A percentile compares a stretch with the other conserved stretches of the same genome.
These are phyloP conservation scores for Coremacera marginata DNA, from an alignment of 2,888 invertebrate species.

Conservation along the genomic window DNA sequence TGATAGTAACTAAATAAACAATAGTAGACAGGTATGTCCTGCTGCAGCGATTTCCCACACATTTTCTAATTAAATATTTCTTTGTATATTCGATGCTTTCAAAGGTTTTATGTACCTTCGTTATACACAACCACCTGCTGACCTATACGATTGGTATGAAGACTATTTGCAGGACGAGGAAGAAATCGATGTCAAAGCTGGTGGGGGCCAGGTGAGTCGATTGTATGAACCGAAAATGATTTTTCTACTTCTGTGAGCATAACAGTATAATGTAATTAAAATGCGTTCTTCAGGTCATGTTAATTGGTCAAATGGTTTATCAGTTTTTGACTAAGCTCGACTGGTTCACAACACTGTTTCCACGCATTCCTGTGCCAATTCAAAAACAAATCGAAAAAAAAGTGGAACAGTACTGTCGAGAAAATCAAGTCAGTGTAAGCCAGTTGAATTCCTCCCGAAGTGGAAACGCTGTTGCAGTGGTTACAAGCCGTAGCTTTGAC, in stretches of 20 bases:
- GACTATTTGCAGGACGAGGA: slow-evolving; percentile 96
- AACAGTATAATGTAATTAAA: background rate
- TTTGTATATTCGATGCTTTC: slow-evolving; percentile 21
- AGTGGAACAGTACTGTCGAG: slow-evolving; percentile 75
- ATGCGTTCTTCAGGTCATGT: slow-evolving; percentile 72
- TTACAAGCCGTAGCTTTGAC: slow-evolving; percentile 32
- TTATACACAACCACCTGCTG: slow-evolving; percentile 95
- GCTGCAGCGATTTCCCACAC: background rate
- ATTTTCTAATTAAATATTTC: background rate
- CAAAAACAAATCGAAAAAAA: slow-evolving; percentile 90
- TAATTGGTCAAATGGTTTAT: slow-evolving; percentile 91
- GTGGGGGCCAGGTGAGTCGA: slow-evolving; percentile 84
- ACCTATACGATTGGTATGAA: slow-evolving; percentile 97
- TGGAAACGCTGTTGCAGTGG: slow-evolving; percentile 36
- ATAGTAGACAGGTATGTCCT: slow-evolving; percentile 35
- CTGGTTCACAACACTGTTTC: slow-evolving; percentile 99
- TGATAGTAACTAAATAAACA: slow-evolving; percentile 45
- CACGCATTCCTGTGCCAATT: slow-evolving; percentile 98
- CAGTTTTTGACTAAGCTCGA: slow-evolving; percentile 96
- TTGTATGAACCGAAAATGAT: slow-evolving; percentile 49
- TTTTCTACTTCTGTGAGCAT: background rate
- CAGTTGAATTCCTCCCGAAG: slow-evolving; percentile 60
- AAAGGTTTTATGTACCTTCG: slow-evolving; percentile 83
- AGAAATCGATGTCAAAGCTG: slow-evolving; percentile 97
- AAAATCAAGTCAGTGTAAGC: slow-evolving; percentile 65